These are phyloP conservation scores for Telmatherina bonti DNA, from an alignment of 2,797 vertebrate species.

Conservation along the genomic window DNA sequence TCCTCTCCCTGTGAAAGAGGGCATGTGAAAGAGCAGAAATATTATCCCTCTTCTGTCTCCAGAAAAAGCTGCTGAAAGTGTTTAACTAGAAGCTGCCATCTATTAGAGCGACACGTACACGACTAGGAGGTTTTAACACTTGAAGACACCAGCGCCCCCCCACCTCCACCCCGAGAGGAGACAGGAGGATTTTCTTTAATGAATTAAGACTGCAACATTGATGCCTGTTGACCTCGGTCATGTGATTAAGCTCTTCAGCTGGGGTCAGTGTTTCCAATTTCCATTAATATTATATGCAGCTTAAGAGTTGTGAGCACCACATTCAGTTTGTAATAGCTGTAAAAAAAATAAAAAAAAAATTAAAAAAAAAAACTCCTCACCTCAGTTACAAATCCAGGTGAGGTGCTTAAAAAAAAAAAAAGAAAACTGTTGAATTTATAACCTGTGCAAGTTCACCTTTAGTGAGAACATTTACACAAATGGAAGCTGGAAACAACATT, in stretches of 20 bases:
- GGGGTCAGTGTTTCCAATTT: constrained; percentile 55
- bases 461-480: constrained; percentile 14
- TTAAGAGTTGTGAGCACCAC: constrained; percentile 30
- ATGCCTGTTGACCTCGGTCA: constrained; percentile 46
- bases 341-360: too few species aligned
- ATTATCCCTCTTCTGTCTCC: constrained; percentile 33
- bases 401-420: constrained; percentile 17
- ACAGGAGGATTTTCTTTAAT: constrained; percentile 60
- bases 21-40: constrained; percentile 30
- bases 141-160: constrained; percentile 11
- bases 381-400: constrained; percentile 33
- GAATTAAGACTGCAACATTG: constrained; percentile 45
- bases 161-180: constrained; percentile 52
- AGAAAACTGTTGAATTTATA: constrained; percentile 6
- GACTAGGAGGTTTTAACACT: constrained; percentile 42
- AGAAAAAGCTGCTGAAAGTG: constrained; percentile 42
- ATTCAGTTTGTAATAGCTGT: constrained; percentile 35
- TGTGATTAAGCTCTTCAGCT: constrained; percentile 51
- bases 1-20: constrained; percentile 18
- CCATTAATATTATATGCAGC: constrained; percentile 54
- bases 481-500: constrained; percentile 3
- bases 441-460: constrained; percentile 26
- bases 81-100: constrained; percentile 45
- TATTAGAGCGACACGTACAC: constrained; percentile 38
- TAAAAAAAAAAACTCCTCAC: constrained; percentile 52